Conservation (phyloP, 1,140 invertebrate species). For the Ericerus pela region DNA sequence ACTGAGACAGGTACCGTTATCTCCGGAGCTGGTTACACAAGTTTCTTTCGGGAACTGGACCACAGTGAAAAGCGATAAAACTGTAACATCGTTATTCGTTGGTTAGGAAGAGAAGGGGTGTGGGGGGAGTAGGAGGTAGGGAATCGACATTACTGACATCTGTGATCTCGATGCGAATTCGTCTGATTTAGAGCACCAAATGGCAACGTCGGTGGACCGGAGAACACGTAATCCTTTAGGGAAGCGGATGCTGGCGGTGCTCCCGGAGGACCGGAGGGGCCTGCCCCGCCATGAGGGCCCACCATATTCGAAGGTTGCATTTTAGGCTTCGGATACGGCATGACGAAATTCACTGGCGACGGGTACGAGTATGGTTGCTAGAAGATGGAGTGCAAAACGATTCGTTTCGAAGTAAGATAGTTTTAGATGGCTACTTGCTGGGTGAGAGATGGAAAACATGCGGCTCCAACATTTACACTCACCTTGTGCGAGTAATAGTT, state of each 20-base stretch:
- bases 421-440: not conserved
- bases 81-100: conserved; percentile 30
- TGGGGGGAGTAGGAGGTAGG: too few relatives aligned
- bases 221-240: not conserved
- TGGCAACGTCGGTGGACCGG: not conserved
- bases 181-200: not conserved
- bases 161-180: not conserved
- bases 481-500: not conserved
- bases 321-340: not conserved
- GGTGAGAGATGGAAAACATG: not conserved
- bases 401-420: too few relatives aligned
- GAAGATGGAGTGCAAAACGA: not conserved
- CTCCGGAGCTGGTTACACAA: conserved; percentile 49
- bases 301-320: too few relatives aligned
- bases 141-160: conserved; percentile 6
- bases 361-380: not conserved
- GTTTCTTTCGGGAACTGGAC: conserved; percentile 52
- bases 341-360: not conserved
- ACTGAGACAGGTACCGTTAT: conserved; percentile 60
- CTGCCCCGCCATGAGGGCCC: too few relatives aligned
- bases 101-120: too few relatives aligned
- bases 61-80: conserved; percentile 56
- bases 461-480: not conserved
- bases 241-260: not conserved
- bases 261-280: too few relatives aligned